Evolutionary conservation across 2,113 vertebrate species (phyloP).

Genomic region (Bufo bufo): DNA sequence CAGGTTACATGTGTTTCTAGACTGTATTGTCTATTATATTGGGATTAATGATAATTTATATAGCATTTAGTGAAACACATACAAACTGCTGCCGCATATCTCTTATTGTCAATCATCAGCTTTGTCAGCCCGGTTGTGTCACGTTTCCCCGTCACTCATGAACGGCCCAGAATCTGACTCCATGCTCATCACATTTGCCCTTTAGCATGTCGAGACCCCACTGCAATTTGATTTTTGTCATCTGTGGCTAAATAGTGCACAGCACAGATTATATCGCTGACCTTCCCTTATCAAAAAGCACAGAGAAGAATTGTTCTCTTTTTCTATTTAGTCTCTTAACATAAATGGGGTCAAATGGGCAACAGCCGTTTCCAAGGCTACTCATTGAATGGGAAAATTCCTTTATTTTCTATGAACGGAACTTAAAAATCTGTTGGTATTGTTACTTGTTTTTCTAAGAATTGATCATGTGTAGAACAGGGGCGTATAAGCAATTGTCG

Average conservation of each 20-base stretch:
- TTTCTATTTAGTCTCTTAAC: conserved; percentile 5
- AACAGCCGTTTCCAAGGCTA: conserved; percentile 40
- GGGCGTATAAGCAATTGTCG: not conserved
- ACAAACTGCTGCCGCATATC: conserved; percentile 36
- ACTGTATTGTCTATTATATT: not conserved
- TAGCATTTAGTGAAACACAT: not conserved
- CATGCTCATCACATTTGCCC: conserved; percentile 52
- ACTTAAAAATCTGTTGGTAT: conserved; percentile 42
- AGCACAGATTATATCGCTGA: conserved; percentile 59
- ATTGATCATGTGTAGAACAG: not conserved
- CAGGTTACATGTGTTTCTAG: not conserved
- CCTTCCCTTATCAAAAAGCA: conserved; percentile 58
- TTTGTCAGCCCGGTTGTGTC: conserved; percentile 43
- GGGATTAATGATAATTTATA: not conserved
- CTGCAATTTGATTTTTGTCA: conserved; percentile 62
- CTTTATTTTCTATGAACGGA: conserved; percentile 19
- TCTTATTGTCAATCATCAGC: conserved; percentile 33
- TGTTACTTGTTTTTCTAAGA: conserved; percentile 33
- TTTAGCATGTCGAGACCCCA: conserved; percentile 58
- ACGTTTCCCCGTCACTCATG: conserved; percentile 41
- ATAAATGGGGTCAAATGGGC: conserved; percentile 46
- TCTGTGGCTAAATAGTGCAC: conserved; percentile 57
- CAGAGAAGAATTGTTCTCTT: conserved; percentile 51
- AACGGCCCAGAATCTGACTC: conserved; percentile 40
- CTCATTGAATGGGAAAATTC: conserved; percentile 33